Evolutionary conservation across 2,797 vertebrate species (phyloP).

Genomic region (Smutsia gigantea): DNA sequence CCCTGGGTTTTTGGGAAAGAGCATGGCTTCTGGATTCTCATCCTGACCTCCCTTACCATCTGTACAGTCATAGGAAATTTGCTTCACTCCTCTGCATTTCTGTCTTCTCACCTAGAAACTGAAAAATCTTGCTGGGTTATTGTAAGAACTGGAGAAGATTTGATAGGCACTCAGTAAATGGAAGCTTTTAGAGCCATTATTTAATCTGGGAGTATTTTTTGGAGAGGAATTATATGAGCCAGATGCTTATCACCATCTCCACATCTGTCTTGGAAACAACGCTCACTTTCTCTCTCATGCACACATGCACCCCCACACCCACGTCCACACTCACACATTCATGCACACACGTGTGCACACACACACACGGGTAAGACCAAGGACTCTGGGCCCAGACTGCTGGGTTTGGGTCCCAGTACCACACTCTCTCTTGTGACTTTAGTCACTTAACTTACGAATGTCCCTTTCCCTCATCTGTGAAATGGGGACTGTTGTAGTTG

Average conservation of each 20-base stretch:
- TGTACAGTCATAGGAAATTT: background rate
- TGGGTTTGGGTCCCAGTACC: background rate
- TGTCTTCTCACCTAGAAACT: background rate
- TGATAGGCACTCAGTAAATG: background rate
- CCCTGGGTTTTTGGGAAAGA: background rate
- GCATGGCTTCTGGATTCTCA: background rate
- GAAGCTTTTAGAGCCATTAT: background rate
- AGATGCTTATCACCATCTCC: background rate
- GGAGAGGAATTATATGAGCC: background rate
- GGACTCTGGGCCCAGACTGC: background rate
- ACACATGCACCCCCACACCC: background rate
- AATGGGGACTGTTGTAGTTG: background rate
- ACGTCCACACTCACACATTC: background rate
- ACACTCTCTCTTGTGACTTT: background rate
- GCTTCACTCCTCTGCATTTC: background rate
- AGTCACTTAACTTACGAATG: background rate
- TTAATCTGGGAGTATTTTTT: background rate
- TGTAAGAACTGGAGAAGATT: background rate
- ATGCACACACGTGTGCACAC: accelerated
- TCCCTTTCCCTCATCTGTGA: background rate
- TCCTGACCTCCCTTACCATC: background rate
- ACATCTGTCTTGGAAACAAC: background rate
- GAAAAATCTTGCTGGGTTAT: background rate
- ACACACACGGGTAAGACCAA: background rate
- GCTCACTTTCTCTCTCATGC: background rate